Evolutionary conservation across 2,888 invertebrate species (phyloP).

Genomic region (Rapana venosa): DNA sequence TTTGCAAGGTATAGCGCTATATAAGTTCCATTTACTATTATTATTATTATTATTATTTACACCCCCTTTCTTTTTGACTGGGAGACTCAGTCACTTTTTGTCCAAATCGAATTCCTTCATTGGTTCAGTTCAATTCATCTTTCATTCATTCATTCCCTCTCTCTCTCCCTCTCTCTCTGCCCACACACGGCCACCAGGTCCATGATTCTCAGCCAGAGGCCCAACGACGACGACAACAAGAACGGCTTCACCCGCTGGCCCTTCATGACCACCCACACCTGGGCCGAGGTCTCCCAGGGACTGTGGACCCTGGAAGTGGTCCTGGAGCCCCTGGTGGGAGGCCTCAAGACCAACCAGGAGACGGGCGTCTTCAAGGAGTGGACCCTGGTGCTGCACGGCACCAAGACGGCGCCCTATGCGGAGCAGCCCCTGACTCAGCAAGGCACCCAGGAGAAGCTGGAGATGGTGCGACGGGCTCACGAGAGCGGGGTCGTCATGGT

Average conservation of each 20-base stretch:
- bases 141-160: too few relatives aligned
- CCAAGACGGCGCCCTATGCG: slow-evolving; percentile 93
- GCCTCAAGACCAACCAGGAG: slow-evolving; percentile 79
- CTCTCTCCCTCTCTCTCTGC: too few relatives aligned
- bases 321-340: slow-evolving; percentile 76
- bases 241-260: slow-evolving; percentile 99
- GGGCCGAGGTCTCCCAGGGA: slow-evolving; percentile 99
- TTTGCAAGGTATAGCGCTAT: too few relatives aligned
- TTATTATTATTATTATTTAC: too few relatives aligned
- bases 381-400: slow-evolving; percentile 98
- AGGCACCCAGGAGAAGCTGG: slow-evolving; percentile 89
- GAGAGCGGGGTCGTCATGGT: slow-evolving; percentile 58
- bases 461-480: slow-evolving; percentile 98
- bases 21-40: too few relatives aligned
- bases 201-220: slow-evolving; percentile 96
- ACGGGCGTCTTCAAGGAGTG: slow-evolving; percentile 95
- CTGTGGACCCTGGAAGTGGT: slow-evolving; percentile 94
- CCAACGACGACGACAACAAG: slow-evolving; percentile 95
- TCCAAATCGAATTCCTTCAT: too few relatives aligned
- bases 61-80: too few relatives aligned
- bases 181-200: slow-evolving; percentile 84
- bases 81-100: too few relatives aligned
- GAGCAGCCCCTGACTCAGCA: slow-evolving; percentile 84
- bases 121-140: too few relatives aligned
- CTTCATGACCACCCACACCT: slow-evolving; percentile 99